Conservation (phyloP, 2,888 invertebrate species). For the Caenorhabditis sp. region DNA sequence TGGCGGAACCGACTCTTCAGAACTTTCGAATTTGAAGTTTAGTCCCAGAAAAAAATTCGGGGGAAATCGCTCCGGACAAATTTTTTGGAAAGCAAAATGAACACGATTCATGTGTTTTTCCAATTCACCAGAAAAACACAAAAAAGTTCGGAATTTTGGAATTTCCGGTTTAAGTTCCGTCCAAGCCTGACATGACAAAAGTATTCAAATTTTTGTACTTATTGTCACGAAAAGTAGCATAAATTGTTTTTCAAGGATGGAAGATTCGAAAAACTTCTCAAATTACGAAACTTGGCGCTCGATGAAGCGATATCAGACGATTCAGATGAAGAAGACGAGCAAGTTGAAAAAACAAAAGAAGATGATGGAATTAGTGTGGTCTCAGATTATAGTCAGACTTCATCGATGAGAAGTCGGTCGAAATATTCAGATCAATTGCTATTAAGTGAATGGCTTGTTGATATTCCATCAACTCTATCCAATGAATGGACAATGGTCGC, state of each 20-base stretch:
- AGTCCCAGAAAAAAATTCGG: too few relatives aligned
- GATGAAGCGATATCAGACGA: slow-evolving; percentile 8
- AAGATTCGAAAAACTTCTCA: slow-evolving; percentile 20
- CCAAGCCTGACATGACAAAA: too few relatives aligned
- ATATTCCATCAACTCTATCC: slow-evolving; percentile 77
- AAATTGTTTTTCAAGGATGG: slow-evolving; percentile 22
- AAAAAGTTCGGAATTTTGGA: too few relatives aligned
- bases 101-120: too few relatives aligned
- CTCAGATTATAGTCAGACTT: not conserved
- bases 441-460: slow-evolving; percentile 91
- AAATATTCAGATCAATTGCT: slow-evolving; percentile 75
- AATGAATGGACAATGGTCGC: slow-evolving; percentile 75
- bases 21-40: too few relatives aligned
- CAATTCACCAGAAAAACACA: too few relatives aligned
- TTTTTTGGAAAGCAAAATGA: too few relatives aligned
- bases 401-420: not conserved
- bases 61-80: too few relatives aligned
- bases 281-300: slow-evolving; percentile 28
- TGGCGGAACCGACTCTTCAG: too few relatives aligned
- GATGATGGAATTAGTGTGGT: not conserved
- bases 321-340: slow-evolving; percentile 21
- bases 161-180: too few relatives aligned
- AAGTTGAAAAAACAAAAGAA: not conserved
- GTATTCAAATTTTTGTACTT: too few relatives aligned
- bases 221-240: too few relatives aligned